phyloP scores from a whole-genome alignment of 1,140 invertebrate species.

The Drosophila sucinea region DNA sequence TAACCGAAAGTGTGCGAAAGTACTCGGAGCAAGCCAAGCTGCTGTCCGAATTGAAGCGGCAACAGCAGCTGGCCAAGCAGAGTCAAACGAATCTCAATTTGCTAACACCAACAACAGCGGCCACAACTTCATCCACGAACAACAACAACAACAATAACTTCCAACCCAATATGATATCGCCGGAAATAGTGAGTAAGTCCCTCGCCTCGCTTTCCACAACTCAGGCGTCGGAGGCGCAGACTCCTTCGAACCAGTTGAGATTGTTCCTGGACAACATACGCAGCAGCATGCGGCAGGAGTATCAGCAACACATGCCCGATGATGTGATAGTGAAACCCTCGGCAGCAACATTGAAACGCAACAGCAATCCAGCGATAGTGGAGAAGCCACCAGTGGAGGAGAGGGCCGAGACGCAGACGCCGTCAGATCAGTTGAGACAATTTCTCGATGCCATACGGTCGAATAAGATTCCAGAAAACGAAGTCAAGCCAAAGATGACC shows the following conservation, averaged over 20 bases:
- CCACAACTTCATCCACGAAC: slow-evolving; percentile 11
- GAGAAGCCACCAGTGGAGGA: slow-evolving; percentile 23
- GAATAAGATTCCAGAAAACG: slow-evolving; percentile 80
- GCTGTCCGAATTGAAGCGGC: slow-evolving; percentile 76
- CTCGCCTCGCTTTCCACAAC: slow-evolving; percentile 65
- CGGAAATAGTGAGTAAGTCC: slow-evolving; percentile 79
- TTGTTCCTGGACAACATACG: slow-evolving; percentile 81
- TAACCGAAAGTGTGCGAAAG: slow-evolving; percentile 81
- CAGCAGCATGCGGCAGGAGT: slow-evolving; percentile 80
- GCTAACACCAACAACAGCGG: slow-evolving; percentile 45
- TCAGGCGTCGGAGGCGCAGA: slow-evolving; percentile 62
- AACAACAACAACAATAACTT: slow-evolving; percentile 59
- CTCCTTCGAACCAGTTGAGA: slow-evolving; percentile 75
- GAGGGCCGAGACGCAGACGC: slow-evolving; percentile 58
- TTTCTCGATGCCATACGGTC: slow-evolving; percentile 82
- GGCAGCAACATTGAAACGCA: slow-evolving; percentile 37
- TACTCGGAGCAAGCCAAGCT: slow-evolving; percentile 82
- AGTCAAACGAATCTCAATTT: slow-evolving; percentile 68
- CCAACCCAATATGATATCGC: slow-evolving; percentile 77
- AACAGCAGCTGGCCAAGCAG: slow-evolving; percentile 75
- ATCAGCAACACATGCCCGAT: slow-evolving; percentile 78
- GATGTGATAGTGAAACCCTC: slow-evolving; percentile 66
- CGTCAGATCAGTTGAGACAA: slow-evolving; percentile 79
- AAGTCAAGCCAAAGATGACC: slow-evolving; percentile 73
- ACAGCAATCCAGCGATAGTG: neutral